Conservation (phyloP, 2,888 invertebrate genomes). For the Pandemis heparana region DNA sequence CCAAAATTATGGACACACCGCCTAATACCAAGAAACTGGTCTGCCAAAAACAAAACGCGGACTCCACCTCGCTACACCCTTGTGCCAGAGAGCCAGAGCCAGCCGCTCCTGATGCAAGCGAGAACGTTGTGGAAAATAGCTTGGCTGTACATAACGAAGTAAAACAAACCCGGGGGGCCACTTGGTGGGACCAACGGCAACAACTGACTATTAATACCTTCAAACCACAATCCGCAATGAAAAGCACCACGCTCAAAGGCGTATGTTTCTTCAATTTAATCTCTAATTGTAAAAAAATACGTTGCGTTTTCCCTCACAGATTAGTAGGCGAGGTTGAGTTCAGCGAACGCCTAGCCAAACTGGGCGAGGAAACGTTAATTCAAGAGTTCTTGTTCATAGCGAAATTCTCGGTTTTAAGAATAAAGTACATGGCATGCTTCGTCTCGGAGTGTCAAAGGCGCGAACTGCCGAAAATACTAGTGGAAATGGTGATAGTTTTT, state of each 20-base stretch:
- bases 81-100: constrained; percentile 50
- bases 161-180: not conserved
- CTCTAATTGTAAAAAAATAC: constrained; percentile 55
- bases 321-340: constrained; percentile 46
- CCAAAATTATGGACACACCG: constrained; percentile 52
- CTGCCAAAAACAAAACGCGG: constrained; percentile 69
- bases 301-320: constrained; percentile 60
- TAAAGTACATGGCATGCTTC: constrained; percentile 58
- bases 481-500: constrained; percentile 68
- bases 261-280: constrained; percentile 65
- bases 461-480: constrained; percentile 57
- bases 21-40: constrained; percentile 46
- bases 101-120: not conserved
- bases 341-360: constrained; percentile 43
- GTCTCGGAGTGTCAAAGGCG: constrained; percentile 61
- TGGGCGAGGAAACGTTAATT: constrained; percentile 58
- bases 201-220: constrained; percentile 36
- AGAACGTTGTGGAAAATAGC: not conserved
- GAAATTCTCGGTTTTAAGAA: constrained; percentile 49
- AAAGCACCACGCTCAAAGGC: constrained; percentile 56
- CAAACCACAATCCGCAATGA: constrained; percentile 43
- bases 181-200: constrained; percentile 10
- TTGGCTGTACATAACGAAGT: not conserved
- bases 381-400: constrained; percentile 63
- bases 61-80: constrained; percentile 64